A percentile compares a stretch with the other conserved stretches of the same genome.
These are phyloP conservation scores for Drosophila quinaria DNA, from an alignment of 2,888 invertebrate genomes.

Conservation along the genomic window DNA sequence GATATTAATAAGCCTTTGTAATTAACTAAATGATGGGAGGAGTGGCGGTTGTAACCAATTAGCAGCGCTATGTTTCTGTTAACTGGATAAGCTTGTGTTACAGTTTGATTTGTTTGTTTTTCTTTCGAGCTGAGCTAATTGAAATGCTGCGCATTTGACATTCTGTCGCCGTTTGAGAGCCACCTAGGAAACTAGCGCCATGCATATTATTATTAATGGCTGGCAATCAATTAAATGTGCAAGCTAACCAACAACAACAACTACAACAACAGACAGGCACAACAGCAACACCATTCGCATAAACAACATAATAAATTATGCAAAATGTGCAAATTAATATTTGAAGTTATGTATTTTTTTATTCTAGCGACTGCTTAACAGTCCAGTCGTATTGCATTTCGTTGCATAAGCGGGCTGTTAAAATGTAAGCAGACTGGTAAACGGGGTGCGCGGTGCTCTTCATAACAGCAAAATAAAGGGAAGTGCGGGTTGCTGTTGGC, in stretches of 20 bases:
- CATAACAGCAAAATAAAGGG: not conserved
- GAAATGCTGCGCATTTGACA: conserved; percentile 56
- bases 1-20: conserved; percentile 3
- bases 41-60: not conserved
- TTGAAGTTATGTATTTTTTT: conserved; percentile 48
- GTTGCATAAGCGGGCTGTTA: conserved; percentile 62
- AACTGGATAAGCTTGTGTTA: conserved; percentile 18
- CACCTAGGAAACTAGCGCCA: conserved; percentile 57
- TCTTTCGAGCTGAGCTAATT: conserved; percentile 38
- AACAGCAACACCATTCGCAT: conserved; percentile 17
- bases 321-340: conserved; percentile 69
- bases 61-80: not conserved
- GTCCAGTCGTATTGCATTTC: conserved; percentile 31
- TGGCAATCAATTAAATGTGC: conserved; percentile 68
- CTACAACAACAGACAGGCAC: conserved; percentile 7
- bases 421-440: conserved; percentile 40
- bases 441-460: conserved; percentile 20
- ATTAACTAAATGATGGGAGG: not conserved
- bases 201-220: conserved; percentile 71
- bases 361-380: conserved; percentile 45
- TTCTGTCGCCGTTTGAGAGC: conserved; percentile 36
- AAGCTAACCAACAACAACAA: conserved; percentile 18
- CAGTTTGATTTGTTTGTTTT: conserved; percentile 50
- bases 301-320: conserved; percentile 70
- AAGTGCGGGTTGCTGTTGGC: not conserved